Evolutionary conservation across 2,888 invertebrate species (phyloP).

Genomic region (Pristionchus mayeri): DNA sequence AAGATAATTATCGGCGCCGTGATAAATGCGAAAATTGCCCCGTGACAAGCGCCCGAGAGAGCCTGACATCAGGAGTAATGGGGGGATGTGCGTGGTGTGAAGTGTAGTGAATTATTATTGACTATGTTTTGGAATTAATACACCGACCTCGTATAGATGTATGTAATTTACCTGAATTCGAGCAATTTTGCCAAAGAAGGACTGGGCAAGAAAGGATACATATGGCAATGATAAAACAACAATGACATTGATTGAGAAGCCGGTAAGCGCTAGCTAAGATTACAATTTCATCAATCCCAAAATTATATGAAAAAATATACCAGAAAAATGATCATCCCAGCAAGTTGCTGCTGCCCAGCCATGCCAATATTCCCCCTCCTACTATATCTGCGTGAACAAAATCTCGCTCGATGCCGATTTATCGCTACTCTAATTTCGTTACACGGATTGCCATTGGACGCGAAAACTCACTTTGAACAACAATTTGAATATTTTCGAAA

Average conservation of each 20-base stretch:
- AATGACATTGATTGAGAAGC: not conserved
- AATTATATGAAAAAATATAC: not conserved
- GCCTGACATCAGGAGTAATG: too few relatives aligned
- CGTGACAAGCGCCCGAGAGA: not conserved
- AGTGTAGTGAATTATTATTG: not conserved
- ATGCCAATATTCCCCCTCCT: too few relatives aligned
- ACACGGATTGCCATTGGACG: too few relatives aligned
- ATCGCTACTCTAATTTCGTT: too few relatives aligned
- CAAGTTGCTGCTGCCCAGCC: too few relatives aligned
- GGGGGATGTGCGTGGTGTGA: too few relatives aligned
- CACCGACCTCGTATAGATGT: too few relatives aligned
- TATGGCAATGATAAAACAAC: not conserved
- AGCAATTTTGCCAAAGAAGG: not conserved
- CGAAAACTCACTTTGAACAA: too few relatives aligned
- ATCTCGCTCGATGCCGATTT: too few relatives aligned
- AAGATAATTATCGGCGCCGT: not conserved
- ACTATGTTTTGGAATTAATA: not conserved
- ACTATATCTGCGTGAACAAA: too few relatives aligned
- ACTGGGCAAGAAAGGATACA: not conserved
- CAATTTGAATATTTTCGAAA: too few relatives aligned
- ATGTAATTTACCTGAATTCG: not conserved
- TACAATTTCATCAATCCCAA: not conserved
- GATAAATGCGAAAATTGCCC: not conserved
- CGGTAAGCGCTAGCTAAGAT: not conserved
- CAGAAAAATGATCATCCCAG: not conserved